A percentile compares a stretch with the other conserved stretches of the same genome.
These are phyloP conservation scores for Drosophila repleta DNA, from an alignment of 1,140 invertebrate genomes.

Conservation along the genomic window DNA sequence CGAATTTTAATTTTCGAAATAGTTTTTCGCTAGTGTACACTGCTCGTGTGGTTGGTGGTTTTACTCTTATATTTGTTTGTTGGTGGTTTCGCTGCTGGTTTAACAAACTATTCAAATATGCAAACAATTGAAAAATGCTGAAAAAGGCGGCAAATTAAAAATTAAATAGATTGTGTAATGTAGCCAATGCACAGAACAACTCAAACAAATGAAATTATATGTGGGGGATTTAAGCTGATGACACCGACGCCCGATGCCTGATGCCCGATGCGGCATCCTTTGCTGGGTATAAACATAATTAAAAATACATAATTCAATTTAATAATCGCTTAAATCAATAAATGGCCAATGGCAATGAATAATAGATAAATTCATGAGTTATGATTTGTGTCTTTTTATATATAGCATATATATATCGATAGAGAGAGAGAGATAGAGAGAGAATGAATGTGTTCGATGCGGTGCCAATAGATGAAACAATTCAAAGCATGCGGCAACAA, in stretches of 20 bases:
- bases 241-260: too few relatives aligned
- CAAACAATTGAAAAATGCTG: conserved; percentile 71
- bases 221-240: background rate
- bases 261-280: background rate
- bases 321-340: conserved; percentile 65
- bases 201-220: conserved; percentile 30
- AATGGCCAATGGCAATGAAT: conserved; percentile 37
- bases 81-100: conserved; percentile 32
- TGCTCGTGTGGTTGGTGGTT: conserved; percentile 24
- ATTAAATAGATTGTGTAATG: conserved; percentile 22
- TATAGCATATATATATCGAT: too few relatives aligned
- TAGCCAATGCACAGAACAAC: conserved; percentile 38
- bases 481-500: conserved; percentile 67
- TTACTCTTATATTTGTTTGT: conserved; percentile 25
- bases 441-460: conserved; percentile 24
- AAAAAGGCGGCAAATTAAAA: conserved; percentile 69
- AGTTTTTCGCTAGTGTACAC: conserved; percentile 47
- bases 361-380: conserved; percentile 43
- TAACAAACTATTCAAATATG: conserved; percentile 58
- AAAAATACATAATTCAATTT: conserved; percentile 50
- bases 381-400: conserved; percentile 34
- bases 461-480: conserved; percentile 64
- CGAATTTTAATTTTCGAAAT: conserved; percentile 62
- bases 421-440: too few relatives aligned
- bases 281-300: conserved; percentile 33